Percentiles rank a stretch among this genome's conserved stretches.
Conservation (phyloP, 2,113 vertebrate genomes). For the Callorhinus ursinus region DNA sequence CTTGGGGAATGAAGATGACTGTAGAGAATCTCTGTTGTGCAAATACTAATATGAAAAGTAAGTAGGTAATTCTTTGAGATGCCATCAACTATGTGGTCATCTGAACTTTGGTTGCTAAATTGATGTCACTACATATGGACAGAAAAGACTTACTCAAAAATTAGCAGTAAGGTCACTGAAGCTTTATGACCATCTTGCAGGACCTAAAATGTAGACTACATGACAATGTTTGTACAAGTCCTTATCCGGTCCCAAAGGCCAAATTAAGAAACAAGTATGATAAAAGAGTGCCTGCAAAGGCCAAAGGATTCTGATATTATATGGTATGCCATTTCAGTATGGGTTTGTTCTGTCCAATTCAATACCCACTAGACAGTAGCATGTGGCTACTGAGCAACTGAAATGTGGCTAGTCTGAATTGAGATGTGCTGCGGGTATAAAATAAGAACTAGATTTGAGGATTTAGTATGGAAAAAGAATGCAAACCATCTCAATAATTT, state of each 20-base stretch:
- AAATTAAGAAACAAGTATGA: constrained; percentile 29
- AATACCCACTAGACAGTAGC: not conserved
- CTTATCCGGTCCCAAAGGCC: not conserved
- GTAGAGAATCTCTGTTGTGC: constrained; percentile 18
- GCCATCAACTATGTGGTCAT: not conserved
- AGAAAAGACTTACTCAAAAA: not conserved
- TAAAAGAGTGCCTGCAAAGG: not conserved
- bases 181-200: not conserved
- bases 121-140: not conserved
- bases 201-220: not conserved
- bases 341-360: not conserved
- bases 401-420: not conserved
- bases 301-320: not conserved
- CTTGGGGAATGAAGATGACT: constrained; percentile 12
- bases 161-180: not conserved
- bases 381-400: not conserved
- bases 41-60: constrained; percentile 54
- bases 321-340: not conserved
- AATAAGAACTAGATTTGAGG: constrained; percentile 38
- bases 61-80: constrained; percentile 29
- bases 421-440: not conserved
- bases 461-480: not conserved
- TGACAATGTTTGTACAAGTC: not conserved
- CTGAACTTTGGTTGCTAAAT: not conserved
- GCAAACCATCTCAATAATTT: constrained; percentile 14